phyloP scores from a whole-genome alignment of 2,113 vertebrate species.

The Heteronetta atricapilla region DNA sequence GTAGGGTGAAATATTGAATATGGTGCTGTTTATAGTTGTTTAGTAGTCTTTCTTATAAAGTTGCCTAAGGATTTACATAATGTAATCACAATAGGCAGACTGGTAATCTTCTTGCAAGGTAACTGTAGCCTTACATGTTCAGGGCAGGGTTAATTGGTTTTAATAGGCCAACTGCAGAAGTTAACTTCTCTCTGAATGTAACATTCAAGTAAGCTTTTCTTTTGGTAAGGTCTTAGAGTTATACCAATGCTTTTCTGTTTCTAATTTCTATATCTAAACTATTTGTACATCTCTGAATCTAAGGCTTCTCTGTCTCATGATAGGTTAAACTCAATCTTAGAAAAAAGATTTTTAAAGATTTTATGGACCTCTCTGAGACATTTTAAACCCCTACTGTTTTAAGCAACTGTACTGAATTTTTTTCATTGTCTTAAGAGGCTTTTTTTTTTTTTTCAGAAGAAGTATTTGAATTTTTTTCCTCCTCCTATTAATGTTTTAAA shows the following conservation, averaged over 20 bases:
- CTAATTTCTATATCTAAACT: background rate
- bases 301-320: background rate
- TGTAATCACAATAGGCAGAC: background rate
- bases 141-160: background rate
- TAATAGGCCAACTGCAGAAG: background rate
- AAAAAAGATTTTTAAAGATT: background rate
- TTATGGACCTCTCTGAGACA: background rate
- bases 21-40: background rate
- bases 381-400: background rate
- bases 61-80: background rate
- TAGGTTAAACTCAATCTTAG: background rate
- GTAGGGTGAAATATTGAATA: background rate
- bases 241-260: rapidly evolving
- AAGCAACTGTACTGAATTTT: background rate
- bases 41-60: background rate
- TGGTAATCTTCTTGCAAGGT: background rate
- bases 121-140: background rate
- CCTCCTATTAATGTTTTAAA: background rate
- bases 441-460: background rate
- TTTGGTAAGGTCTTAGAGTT: background rate
- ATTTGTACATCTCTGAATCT: background rate
- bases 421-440: background rate
- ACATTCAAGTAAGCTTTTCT: background rate
- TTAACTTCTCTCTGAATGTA: background rate
- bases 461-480: background rate